Conservation (phyloP, 1,140 invertebrate species). For the Drosophila tani region DNA sequence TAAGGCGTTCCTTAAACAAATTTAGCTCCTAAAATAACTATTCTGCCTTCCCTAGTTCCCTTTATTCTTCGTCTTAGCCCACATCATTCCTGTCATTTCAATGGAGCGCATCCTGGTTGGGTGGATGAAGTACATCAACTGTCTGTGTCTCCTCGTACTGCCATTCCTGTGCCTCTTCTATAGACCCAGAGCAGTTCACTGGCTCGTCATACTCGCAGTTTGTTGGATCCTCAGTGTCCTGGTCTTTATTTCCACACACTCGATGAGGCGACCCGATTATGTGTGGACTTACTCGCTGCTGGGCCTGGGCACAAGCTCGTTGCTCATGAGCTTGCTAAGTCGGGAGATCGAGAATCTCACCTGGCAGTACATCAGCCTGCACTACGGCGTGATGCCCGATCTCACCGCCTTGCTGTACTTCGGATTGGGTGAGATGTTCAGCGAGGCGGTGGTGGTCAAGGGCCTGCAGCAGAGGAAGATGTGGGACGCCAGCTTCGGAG, state of each 20-base stretch:
- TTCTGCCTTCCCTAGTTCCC: slow-evolving; percentile 3
- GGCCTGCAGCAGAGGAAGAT: slow-evolving; percentile 1
- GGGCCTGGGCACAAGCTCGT: slow-evolving; percentile 20
- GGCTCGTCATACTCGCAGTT: neutral
- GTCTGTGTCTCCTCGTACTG: slow-evolving; percentile 4
- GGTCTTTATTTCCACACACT: slow-evolving; percentile 29
- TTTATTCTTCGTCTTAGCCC: slow-evolving; percentile 3
- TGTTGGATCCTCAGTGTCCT: slow-evolving; percentile 17
- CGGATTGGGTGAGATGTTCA: slow-evolving; percentile 13
- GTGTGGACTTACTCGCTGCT: neutral
- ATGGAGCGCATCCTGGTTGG: neutral
- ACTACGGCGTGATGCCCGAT: slow-evolving; percentile 11
- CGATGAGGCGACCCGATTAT: slow-evolving; percentile 20
- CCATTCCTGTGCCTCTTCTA: slow-evolving; percentile 27
- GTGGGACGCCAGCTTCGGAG: slow-evolving; percentile 39
- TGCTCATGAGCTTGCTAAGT: slow-evolving; percentile 6
- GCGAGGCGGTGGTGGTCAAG: slow-evolving; percentile 7
- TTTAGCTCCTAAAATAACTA: too few species aligned
- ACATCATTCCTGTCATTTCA: slow-evolving; percentile 32
- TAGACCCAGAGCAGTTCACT: neutral
- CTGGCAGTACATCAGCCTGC: slow-evolving; percentile 50
- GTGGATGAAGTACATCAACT: slow-evolving; percentile 21
- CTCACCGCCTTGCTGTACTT: slow-evolving; percentile 24
- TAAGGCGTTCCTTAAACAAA: neutral
- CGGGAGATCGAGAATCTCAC: slow-evolving; percentile 41